A percentile compares a stretch with the other conserved stretches of the same genome.
These are phyloP conservation scores for Dolichoris vasculosae DNA, from an alignment of 1,140 invertebrate genomes.

Conservation along the genomic window DNA sequence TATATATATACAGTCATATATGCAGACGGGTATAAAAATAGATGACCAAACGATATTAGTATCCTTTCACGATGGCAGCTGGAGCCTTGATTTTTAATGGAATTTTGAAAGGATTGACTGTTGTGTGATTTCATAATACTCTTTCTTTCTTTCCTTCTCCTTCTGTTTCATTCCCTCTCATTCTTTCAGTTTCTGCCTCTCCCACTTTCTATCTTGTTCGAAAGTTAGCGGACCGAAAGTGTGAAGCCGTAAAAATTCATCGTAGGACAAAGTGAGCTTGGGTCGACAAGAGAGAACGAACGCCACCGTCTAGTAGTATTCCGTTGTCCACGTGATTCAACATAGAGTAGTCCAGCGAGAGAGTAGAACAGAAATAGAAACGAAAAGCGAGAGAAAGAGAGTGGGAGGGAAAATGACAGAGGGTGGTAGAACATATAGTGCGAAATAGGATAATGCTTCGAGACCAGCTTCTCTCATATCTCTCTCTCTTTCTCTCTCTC, in stretches of 20 bases:
- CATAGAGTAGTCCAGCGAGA: constrained; percentile 52
- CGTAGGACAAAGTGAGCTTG: constrained; percentile 36
- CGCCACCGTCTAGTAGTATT: constrained; percentile 46
- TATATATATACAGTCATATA: too few relatives aligned
- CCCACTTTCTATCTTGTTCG: neutral
- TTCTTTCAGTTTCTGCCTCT: neutral
- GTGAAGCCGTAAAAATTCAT: constrained; percentile 49
- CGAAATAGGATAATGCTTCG: constrained; percentile 69
- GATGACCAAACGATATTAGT: too few relatives aligned
- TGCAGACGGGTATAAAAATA: too few relatives aligned
- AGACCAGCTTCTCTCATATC: constrained; percentile 52
- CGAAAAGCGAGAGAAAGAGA: constrained; percentile 46
- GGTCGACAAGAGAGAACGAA: neutral
- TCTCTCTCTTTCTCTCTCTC: constrained; percentile 43
- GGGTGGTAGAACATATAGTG: constrained; percentile 44
- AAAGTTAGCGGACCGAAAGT: constrained; percentile 48
- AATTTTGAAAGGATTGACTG: constrained; percentile 45
- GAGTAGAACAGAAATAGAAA: neutral
- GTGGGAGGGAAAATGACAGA: constrained; percentile 39
- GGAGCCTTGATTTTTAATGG: constrained; percentile 45
- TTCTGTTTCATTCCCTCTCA: neutral
- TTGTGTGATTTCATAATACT: neutral
- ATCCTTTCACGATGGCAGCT: neutral
- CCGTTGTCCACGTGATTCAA: constrained; percentile 62
- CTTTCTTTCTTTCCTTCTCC: neutral